Conservation (phyloP, 2,113 vertebrate species). For the Irena cyanogastra region DNA sequence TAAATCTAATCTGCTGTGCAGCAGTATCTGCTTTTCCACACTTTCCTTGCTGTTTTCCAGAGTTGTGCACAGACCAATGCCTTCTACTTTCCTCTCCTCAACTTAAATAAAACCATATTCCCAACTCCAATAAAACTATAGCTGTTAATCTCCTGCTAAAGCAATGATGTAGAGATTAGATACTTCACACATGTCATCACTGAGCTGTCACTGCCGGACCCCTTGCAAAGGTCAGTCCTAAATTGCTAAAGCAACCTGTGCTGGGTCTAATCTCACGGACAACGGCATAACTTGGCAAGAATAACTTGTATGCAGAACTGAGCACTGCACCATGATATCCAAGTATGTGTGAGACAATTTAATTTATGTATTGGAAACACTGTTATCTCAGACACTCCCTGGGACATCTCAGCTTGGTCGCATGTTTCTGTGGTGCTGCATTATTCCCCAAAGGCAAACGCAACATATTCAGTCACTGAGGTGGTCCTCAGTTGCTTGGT, state of each 20-base stretch:
- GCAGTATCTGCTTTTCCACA: neutral
- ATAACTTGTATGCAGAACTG: neutral
- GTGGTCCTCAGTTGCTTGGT: neutral
- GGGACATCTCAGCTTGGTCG: neutral
- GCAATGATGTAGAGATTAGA: neutral
- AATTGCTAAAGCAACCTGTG: neutral
- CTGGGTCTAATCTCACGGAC: neutral
- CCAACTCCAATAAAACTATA: neutral
- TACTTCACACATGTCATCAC: neutral
- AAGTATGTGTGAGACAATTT: neutral
- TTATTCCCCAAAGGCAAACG: neutral
- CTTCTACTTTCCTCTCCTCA: neutral
- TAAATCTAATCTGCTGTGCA: neutral
- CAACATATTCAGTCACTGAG: neutral
- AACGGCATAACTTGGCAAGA: neutral
- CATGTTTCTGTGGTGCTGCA: neutral
- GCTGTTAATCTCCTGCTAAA: neutral
- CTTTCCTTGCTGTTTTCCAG: neutral
- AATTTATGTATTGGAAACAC: neutral
- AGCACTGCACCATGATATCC: neutral
- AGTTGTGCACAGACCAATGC: neutral
- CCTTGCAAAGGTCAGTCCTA: neutral
- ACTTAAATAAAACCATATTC: neutral
- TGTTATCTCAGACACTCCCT: neutral
- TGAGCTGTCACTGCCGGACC: neutral